Evolutionary conservation across 2,888 invertebrate species (phyloP), one percentile per base, ranked within the genome.

Genomic region (Rhogogaster chlorosoma): DNA sequence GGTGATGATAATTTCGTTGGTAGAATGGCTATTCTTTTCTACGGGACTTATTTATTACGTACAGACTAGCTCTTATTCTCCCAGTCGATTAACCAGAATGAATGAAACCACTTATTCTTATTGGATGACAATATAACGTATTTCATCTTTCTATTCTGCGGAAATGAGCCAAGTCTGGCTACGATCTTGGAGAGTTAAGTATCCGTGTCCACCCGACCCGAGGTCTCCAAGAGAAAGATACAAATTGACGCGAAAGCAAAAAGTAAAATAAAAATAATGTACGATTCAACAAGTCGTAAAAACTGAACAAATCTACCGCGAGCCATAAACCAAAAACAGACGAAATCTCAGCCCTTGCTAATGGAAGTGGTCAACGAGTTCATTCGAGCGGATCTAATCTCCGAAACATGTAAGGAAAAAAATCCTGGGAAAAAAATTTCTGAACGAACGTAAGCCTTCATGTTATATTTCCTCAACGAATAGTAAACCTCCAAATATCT

Each of bases 141-240:
- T 80, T 80, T 80, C 80, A 80, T 80, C 61, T 80, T 80, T 61
- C 80, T 61, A 80, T 80, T 61, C 80, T 36, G 22, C 38, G 80
- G 57, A 80, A 80, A 80, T 80, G 80, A 80, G 80, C 80, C 80
- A 80, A 80, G 80, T 80, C 80, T 61, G 57, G 80, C 80, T 57
- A 61, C 57, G 80, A 61, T 80, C 61, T 61, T 38, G 61, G 36
- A 80, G 80, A 80, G 80, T 80, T 80, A 80, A 80, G 80, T 80
- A 38, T 61, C 80, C 61, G 80, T 61, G 80, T 80, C 80, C 80
- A 61, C 9, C 38, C 61, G 38, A 80, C 26, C 61, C 38, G 7
- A 7, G 80, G 26, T 61, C 57, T 38, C 32, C 61, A 2, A 36
- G 22, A 29, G 32, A 18, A 38, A 80, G 32, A 80, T 15, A 80